Evolutionary conservation across 2,797 vertebrate species (phyloP).

Genomic region (Falco novaeseelandiae): DNA sequence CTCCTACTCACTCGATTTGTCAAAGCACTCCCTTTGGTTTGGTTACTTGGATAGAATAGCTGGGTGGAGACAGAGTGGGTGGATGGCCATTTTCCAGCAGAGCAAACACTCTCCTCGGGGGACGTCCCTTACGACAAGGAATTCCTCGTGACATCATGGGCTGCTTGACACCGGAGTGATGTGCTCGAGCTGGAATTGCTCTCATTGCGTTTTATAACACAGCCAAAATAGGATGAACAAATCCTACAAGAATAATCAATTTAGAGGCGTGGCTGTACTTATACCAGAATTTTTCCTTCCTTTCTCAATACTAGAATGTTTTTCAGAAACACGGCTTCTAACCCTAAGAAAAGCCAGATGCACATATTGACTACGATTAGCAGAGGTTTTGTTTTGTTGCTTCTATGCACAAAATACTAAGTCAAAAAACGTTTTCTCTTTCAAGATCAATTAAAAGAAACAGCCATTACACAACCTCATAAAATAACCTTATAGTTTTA

Average conservation of each 20-base stretch:
- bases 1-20: constrained; percentile 37
- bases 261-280: background rate
- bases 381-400: background rate
- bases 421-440: background rate
- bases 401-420: background rate
- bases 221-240: constrained; percentile 15
- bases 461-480: background rate
- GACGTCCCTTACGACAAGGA: constrained; percentile 47
- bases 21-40: constrained; percentile 53
- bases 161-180: background rate
- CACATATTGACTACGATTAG: background rate
- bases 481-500: background rate
- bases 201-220: background rate
- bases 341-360: background rate
- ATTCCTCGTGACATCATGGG: constrained; percentile 62
- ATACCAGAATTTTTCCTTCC: background rate
- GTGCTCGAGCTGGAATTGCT: background rate
- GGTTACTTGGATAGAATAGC: constrained; percentile 28
- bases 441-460: background rate
- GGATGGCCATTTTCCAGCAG: constrained; percentile 31
- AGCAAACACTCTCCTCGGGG: constrained; percentile 28
- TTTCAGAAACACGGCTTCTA: constrained; percentile 5
- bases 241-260: constrained; percentile 36
- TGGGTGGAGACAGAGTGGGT: constrained; percentile 5
- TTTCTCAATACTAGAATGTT: background rate